Conservation (phyloP, 2,888 invertebrate genomes). For the Xanthia togata region DNA sequence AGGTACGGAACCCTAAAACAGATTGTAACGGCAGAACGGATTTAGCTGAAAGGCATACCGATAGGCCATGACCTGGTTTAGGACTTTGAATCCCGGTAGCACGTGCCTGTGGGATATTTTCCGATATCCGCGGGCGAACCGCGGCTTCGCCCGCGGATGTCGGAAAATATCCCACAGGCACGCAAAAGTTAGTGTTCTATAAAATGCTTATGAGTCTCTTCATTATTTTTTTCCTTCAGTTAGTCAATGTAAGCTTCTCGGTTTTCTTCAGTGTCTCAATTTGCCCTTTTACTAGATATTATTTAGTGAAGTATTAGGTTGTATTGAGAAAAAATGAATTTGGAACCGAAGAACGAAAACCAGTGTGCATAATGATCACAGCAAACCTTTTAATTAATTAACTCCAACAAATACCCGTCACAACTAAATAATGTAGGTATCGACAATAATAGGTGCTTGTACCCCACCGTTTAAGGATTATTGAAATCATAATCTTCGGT, state of each 20-base stretch:
- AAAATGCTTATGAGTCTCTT: background rate
- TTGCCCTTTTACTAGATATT: background rate
- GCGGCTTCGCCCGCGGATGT: too few relatives aligned
- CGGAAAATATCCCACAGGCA: too few relatives aligned
- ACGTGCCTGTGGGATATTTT: too few relatives aligned
- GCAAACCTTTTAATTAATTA: background rate
- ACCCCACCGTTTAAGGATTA: constrained; percentile 55
- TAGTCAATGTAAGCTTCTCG: too few relatives aligned
- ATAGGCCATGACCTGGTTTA: too few relatives aligned
- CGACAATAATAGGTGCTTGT: constrained; percentile 22
- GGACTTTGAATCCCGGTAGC: too few relatives aligned
- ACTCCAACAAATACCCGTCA: background rate
- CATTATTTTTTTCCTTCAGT: background rate
- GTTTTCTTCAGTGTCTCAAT: background rate
- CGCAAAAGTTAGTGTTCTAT: too few relatives aligned
- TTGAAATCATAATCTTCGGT: constrained; percentile 59
- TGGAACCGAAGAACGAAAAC: background rate
- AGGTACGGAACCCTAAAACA: too few relatives aligned
- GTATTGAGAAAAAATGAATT: background rate
- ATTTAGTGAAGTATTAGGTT: background rate
- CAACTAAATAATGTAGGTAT: background rate
- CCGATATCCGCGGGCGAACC: too few relatives aligned
- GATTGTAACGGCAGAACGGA: too few relatives aligned
- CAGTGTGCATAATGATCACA: background rate
- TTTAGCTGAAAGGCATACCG: too few relatives aligned